These are phyloP conservation scores for Vidua macroura DNA, from an alignment of 2,113 vertebrate species.

Conservation along the genomic window DNA sequence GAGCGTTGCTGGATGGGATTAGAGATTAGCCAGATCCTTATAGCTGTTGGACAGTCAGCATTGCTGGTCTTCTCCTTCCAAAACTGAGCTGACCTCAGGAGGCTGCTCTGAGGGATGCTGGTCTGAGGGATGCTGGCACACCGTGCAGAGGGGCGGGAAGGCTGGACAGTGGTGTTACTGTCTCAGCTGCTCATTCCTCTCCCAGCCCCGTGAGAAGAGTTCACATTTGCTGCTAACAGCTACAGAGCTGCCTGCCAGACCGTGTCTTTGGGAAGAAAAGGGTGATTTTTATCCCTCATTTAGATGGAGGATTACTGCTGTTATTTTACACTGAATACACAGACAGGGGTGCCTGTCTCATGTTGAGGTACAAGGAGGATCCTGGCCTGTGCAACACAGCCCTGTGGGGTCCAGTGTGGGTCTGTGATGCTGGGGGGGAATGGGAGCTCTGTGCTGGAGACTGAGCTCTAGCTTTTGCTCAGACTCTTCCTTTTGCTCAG, in stretches of 20 bases:
- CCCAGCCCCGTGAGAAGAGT: neutral
- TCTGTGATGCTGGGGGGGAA: neutral
- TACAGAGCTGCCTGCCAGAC: neutral
- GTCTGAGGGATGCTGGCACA: neutral
- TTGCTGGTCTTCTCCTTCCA: neutral
- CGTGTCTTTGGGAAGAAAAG: neutral
- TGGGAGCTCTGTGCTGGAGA: neutral
- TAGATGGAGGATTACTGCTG: neutral
- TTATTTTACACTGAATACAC: neutral
- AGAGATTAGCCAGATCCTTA: neutral
- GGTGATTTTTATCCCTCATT: neutral
- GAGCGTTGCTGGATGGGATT: neutral
- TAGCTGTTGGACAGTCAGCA: neutral
- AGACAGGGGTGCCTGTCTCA: neutral
- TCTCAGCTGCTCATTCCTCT: conserved; percentile 44
- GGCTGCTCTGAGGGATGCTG: neutral
- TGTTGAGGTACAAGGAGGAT: neutral
- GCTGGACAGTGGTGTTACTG: conserved; percentile 5
- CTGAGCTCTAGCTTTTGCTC: neutral
- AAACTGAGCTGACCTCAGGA: neutral
- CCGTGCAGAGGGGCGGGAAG: accelerated
- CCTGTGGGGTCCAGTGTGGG: neutral
- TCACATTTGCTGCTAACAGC: conserved; percentile 12
- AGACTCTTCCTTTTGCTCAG: neutral
- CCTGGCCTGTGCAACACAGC: neutral